A percentile compares a stretch with the other conserved stretches of the same genome.
Evolutionary conservation across 2,113 vertebrate species (phyloP).

Genomic region (Chroicocephalus ridibundus): DNA sequence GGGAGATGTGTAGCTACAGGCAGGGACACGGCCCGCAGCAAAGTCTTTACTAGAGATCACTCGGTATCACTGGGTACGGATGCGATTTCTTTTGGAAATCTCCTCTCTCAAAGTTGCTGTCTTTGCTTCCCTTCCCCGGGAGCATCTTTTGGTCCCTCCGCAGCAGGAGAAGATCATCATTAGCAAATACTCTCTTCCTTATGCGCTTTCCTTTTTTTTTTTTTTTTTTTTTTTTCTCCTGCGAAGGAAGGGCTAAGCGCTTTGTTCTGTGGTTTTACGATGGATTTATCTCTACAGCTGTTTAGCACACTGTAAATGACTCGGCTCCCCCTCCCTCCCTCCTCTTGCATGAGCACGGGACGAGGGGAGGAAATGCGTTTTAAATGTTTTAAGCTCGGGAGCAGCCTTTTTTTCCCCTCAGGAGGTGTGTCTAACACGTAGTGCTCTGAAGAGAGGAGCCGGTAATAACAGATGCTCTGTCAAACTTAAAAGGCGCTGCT

Average conservation of each 20-base stretch:
- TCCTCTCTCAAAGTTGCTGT: neutral
- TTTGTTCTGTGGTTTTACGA: neutral
- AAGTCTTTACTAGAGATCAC: neutral
- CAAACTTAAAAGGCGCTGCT: slow-evolving; percentile 57
- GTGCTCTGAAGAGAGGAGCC: neutral
- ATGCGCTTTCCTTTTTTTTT: rapidly evolving
- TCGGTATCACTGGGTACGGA: neutral
- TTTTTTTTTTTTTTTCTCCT: neutral
- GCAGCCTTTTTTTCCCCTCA: neutral
- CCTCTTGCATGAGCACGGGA: neutral
- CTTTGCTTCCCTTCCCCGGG: neutral
- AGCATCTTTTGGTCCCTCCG: neutral
- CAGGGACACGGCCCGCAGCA: neutral
- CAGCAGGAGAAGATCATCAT: neutral
- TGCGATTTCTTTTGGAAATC: neutral
- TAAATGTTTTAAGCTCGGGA: slow-evolving; percentile 28
- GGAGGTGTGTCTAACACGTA: slow-evolving; percentile 36
- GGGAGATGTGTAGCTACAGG: neutral
- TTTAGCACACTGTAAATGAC: neutral
- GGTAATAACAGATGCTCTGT: slow-evolving; percentile 41
- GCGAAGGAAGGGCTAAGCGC: neutral
- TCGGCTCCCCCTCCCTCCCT: neutral
- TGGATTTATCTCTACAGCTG: neutral
- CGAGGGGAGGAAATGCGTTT: neutral
- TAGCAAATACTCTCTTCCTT: neutral